phyloP scores from a whole-genome alignment of 2,797 vertebrate species.

The Remorina albescens region DNA sequence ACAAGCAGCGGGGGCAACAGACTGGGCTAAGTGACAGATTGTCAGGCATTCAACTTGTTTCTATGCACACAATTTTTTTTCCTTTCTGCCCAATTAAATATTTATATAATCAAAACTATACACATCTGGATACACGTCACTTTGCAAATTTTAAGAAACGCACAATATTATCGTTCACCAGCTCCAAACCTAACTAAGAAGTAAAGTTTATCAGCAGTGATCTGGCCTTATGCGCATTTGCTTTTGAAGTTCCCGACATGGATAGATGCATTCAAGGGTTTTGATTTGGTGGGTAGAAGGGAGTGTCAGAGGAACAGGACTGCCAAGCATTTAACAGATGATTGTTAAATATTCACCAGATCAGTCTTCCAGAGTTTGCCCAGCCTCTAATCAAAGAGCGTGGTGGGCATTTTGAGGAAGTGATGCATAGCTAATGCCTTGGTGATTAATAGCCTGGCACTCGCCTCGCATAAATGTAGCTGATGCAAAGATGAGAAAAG shows the following conservation, averaged over 20 bases:
- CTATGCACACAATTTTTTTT: background rate
- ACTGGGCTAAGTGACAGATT: constrained; percentile 45
- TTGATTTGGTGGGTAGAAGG: constrained; percentile 13
- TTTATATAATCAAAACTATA: background rate
- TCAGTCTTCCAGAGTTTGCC: constrained; percentile 67
- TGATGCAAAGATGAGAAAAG: constrained; percentile 51
- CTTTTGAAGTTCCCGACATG: background rate
- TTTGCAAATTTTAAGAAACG: background rate
- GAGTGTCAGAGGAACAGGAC: constrained; percentile 20
- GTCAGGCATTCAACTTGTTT: constrained; percentile 2
- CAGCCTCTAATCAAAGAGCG: constrained; percentile 66
- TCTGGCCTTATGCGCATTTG: constrained; percentile 12
- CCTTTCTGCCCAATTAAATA: background rate
- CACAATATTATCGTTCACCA: background rate
- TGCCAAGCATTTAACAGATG: constrained; percentile 53
- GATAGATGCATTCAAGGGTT: constrained; percentile 17
- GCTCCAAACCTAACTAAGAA: background rate
- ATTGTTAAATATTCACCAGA: constrained; percentile 73
- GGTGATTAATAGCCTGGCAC: constrained; percentile 75
- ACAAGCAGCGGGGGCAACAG: constrained; percentile 44
- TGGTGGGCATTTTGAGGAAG: constrained; percentile 67
- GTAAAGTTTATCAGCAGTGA: background rate
- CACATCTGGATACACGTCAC: background rate
- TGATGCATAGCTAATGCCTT: constrained; percentile 76
- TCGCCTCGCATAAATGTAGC: constrained; percentile 50